Evolutionary conservation across 2,113 vertebrate genomes (phyloP).

Genomic region (Neomonachus schauinslandi): DNA sequence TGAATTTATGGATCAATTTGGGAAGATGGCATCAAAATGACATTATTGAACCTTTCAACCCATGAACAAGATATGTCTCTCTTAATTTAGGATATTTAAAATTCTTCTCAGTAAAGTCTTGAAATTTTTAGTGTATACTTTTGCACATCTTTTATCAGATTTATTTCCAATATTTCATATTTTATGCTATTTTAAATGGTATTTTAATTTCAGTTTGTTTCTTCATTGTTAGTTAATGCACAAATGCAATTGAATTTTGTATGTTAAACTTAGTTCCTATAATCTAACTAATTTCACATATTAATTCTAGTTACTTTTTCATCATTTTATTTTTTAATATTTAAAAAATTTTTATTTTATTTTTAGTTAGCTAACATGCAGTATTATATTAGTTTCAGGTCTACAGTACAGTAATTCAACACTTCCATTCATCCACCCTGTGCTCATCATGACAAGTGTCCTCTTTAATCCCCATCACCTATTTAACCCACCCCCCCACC

Average conservation of each 20-base stretch:
- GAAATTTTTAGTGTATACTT: background rate
- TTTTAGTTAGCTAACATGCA: background rate
- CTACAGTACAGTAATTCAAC: background rate
- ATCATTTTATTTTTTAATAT: background rate
- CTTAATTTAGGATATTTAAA: background rate
- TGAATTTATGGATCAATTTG: background rate
- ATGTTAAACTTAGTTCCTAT: background rate
- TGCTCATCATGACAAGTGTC: background rate
- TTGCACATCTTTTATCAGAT: background rate
- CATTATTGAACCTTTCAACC: background rate
- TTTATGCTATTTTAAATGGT: background rate
- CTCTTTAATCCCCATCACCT: background rate
- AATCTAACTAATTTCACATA: background rate
- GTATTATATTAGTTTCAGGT: background rate
- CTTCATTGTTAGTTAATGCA: background rate
- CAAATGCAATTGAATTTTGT: background rate
- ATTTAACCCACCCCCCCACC: background rate
- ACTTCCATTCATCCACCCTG: background rate
- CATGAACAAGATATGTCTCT: background rate
- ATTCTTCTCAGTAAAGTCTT: background rate
- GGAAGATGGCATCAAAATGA: background rate
- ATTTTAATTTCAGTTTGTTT: background rate
- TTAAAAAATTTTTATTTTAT: background rate
- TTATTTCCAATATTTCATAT: background rate
- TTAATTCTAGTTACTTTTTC: background rate